Evolutionary conservation across 2,797 vertebrate species (phyloP).

Genomic region (Fratercula arctica): DNA sequence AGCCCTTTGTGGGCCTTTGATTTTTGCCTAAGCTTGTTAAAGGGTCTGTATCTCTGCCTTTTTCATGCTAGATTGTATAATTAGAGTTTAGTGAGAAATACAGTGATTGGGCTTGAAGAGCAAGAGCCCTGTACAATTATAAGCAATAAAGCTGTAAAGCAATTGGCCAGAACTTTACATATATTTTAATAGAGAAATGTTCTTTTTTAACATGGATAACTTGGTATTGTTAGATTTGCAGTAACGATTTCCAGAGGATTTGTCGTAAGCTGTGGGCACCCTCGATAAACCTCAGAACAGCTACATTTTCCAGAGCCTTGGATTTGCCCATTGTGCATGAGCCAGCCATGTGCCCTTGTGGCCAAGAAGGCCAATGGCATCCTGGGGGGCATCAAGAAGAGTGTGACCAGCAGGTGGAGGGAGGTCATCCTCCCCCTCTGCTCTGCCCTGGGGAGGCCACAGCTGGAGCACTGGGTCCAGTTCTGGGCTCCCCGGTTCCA

Average conservation of each 20-base stretch:
- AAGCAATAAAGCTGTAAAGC: neutral
- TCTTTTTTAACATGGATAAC: neutral
- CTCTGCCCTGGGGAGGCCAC: too few species aligned
- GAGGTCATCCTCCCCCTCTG: too few species aligned
- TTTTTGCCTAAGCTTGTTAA: conserved; percentile 43
- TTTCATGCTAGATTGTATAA: conserved; percentile 15
- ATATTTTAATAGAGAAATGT: neutral
- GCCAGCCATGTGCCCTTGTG: too few species aligned
- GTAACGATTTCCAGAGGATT: neutral
- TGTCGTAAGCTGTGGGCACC: neutral
- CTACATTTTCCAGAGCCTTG: neutral
- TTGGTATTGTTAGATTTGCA: neutral
- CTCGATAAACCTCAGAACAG: neutral
- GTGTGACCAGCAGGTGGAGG: too few species aligned
- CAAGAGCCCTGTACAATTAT: neutral
- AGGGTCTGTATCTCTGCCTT: neutral
- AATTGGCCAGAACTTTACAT: neutral
- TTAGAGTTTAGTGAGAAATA: conserved; percentile 4
- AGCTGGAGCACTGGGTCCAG: too few species aligned
- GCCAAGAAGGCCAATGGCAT: too few species aligned
- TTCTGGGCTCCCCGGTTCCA: too few species aligned
- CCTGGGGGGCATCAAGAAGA: too few species aligned
- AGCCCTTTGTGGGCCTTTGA: conserved; percentile 13
- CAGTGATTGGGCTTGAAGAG: neutral
- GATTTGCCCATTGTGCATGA: neutral